These are phyloP conservation scores for Hyposmocoma kahamanoa DNA, from an alignment of 1,140 invertebrate genomes.

Conservation along the genomic window DNA sequence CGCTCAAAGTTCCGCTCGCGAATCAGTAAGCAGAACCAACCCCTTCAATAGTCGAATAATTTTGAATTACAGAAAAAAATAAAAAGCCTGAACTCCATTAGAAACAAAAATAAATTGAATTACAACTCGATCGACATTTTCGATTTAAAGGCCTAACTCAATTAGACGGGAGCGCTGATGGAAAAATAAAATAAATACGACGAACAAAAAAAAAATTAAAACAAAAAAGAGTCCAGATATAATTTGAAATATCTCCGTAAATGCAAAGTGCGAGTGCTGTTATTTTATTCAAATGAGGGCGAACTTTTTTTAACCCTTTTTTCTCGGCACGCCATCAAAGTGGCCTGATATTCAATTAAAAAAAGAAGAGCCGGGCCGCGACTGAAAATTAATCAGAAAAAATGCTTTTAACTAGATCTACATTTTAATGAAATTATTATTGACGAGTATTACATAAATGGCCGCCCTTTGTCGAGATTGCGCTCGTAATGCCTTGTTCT, in stretches of 20 bases:
- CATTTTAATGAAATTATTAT: conserved; percentile 74
- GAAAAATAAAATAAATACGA: conserved; percentile 72
- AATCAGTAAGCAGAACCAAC: conserved; percentile 23
- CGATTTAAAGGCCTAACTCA: conserved; percentile 71
- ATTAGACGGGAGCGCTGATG: conserved; percentile 68
- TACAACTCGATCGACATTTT: conserved; percentile 72
- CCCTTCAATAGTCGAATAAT: conserved; percentile 44
- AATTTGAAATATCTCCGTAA: conserved; percentile 74
- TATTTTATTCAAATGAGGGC: conserved; percentile 74
- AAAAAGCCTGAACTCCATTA: conserved; percentile 66
- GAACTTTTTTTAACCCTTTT: conserved; percentile 69
- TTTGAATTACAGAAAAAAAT: conserved; percentile 61
- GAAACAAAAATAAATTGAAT: conserved; percentile 74
- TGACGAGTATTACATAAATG: conserved; percentile 68
- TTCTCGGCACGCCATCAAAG: conserved; percentile 64
- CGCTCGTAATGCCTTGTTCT: conserved; percentile 15
- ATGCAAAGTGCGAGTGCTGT: conserved; percentile 72
- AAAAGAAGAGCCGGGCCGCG: conserved; percentile 65
- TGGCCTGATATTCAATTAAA: conserved; percentile 74
- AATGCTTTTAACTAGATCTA: conserved; percentile 74
- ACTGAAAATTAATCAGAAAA: conserved; percentile 74
- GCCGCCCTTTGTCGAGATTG: conserved; percentile 52
- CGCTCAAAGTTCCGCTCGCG: neutral
- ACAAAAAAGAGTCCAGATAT: conserved; percentile 71
- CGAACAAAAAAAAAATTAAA: conserved; percentile 66